Evolutionary conservation across 1,140 invertebrate genomes (phyloP), one percentile per base, ranked within the genome.

Genomic region (Drosophila azteca): DNA sequence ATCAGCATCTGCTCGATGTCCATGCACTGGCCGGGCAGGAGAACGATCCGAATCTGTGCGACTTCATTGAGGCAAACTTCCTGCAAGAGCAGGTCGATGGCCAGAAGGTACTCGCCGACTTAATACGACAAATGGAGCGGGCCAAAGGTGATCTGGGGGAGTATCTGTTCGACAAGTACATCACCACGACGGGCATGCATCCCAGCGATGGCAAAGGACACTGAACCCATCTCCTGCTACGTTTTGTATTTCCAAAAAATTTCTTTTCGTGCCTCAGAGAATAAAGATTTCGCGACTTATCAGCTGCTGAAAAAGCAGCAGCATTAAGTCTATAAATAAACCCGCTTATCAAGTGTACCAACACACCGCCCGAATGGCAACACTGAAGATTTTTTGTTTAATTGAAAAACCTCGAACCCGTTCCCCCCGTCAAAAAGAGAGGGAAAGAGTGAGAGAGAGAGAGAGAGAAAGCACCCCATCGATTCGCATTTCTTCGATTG

Each of bases 71-170:
- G 90, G 93, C 93, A 0, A 93, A 96, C 79, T 96, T 94, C 77
- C 83, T 97, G 29, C 93, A 95, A 77, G 95, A 96, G 79, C 96
- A 97, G 92, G 95, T 97, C 6, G 95, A 96, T 70, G 93, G 94
- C 2, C 96, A 96, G 54, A 96, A 96, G 79, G 93, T 95, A 76
- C 92, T 97, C 6, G 93, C 94, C 2, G 94, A 95, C 89, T 93
- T 95, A 75, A 93, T 96, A 9, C 94, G 95, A 1, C 95, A 96
- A 81, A 91, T 97, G 66, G 94, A 95, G 71, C 92, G 95, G 64
- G 95, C 96, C 22, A 95, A 95, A 2, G 93, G 93, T 79, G 96
- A 96, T 6, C 91, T 97, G 9, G 96, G 96, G 9, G 94, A 95
- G 35, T 96, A 94, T 83, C 85, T 96, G 54, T 96, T 96, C 79